Conservation (phyloP, 2,797 vertebrate species). For the Microctenopoma stevenorrisi region DNA sequence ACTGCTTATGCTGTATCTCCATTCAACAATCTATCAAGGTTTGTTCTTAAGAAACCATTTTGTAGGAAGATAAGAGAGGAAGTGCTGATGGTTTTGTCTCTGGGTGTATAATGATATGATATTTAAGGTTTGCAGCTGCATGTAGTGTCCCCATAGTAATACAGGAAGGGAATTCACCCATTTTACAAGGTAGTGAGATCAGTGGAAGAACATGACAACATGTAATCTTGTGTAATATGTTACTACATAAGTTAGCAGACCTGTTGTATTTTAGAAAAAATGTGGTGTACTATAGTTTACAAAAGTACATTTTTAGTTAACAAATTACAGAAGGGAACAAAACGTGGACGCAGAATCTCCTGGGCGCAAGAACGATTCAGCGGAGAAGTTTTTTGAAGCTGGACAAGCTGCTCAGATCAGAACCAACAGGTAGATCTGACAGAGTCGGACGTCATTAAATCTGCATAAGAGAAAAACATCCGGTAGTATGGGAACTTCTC, state of each 20-base stretch:
- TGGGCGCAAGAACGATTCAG: not conserved
- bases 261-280: not conserved
- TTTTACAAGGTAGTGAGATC: slow-evolving; percentile 51
- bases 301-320: no score
- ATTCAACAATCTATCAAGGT: not conserved
- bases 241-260: not conserved
- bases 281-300: not conserved
- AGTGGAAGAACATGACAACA: slow-evolving; percentile 21
- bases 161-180: slow-evolving; percentile 30
- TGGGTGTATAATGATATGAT: not conserved
- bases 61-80: not conserved
- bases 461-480: slow-evolving; percentile 18
- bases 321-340: no score
- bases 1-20: not conserved
- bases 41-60: not conserved
- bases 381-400: not conserved
- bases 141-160: slow-evolving; percentile 48
- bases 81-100: not conserved
- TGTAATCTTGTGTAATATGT: no score
- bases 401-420: not conserved
- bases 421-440: slow-evolving; percentile 9
- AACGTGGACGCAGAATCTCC: no score
- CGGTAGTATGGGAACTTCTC: slow-evolving; percentile 12
- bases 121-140: slow-evolving; percentile 30
- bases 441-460: not conserved